These are phyloP conservation scores for Drosophila diplacantha DNA, from an alignment of 2,888 invertebrate species.

Conservation along the genomic window DNA sequence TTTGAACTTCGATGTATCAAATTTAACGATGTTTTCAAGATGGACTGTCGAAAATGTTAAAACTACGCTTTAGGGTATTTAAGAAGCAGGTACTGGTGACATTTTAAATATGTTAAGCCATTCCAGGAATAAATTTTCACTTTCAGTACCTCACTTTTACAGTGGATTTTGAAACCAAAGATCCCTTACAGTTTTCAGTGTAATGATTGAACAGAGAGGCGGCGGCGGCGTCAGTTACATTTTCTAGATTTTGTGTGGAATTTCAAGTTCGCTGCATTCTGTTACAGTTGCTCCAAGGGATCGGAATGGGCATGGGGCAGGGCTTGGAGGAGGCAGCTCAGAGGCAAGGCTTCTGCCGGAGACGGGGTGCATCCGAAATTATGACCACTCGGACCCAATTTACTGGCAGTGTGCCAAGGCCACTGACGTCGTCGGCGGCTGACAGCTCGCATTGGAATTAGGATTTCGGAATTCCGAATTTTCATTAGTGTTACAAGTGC, in stretches of 20 bases:
- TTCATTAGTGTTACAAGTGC: slow-evolving; percentile 68
- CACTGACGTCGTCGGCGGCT: slow-evolving; percentile 48
- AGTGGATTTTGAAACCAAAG: neutral
- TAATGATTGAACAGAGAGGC: slow-evolving; percentile 22
- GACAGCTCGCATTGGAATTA: slow-evolving; percentile 69
- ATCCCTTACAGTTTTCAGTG: neutral
- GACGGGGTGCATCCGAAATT: slow-evolving; percentile 49
- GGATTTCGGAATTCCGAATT: slow-evolving; percentile 45
- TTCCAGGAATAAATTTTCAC: neutral
- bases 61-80: too few relatives aligned
- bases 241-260: slow-evolving; percentile 35
- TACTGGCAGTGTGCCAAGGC: slow-evolving; percentile 64
- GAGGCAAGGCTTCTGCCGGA: neutral
- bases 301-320: neutral
- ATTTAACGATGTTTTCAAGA: too few relatives aligned
- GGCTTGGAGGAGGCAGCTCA: neutral
- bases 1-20: too few relatives aligned
- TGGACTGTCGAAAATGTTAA: too few relatives aligned
- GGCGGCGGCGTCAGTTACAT: slow-evolving; percentile 29
- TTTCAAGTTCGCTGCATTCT: slow-evolving; percentile 59
- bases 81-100: too few relatives aligned
- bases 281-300: slow-evolving; percentile 22
- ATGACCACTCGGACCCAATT: slow-evolving; percentile 65
- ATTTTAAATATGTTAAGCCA: too few relatives aligned
- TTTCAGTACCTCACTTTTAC: neutral